Conservation (phyloP, 2,888 invertebrate genomes). For the Parasteatoda lunata region DNA sequence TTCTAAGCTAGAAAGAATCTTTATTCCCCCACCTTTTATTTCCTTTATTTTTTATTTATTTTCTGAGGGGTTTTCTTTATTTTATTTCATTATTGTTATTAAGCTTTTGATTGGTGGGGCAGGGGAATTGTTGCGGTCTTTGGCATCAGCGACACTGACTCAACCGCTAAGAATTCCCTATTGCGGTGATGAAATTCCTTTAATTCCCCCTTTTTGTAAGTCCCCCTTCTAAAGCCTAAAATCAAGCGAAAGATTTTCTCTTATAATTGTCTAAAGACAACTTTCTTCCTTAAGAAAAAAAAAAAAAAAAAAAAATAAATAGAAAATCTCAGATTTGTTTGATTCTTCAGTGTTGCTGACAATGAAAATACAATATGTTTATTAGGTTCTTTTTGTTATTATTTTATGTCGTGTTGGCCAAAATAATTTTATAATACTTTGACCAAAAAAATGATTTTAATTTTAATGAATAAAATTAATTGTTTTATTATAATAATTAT, state of each 20-base stretch:
- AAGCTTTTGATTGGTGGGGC: slow-evolving; percentile 52
- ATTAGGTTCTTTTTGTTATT: background rate
- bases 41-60: background rate
- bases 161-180: slow-evolving; percentile 59
- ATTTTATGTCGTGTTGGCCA: background rate
- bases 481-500: background rate
- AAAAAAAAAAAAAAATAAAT: too few species aligned
- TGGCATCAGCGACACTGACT: slow-evolving; percentile 51
- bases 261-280: background rate
- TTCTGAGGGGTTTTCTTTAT: background rate
- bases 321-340: too few species aligned
- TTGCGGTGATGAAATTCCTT: background rate
- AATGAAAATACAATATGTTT: background rate
- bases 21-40: background rate
- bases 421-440: background rate
- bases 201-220: background rate
- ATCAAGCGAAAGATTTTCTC: background rate
- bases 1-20: background rate
- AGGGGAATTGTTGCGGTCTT: slow-evolving; percentile 21
- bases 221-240: too few species aligned
- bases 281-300: background rate
- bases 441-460: background rate
- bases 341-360: background rate
- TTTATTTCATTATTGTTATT: slow-evolving; percentile 58
- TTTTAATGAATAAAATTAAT: background rate